A percentile compares a stretch with the other conserved stretches of the same genome.
These are phyloP conservation scores for Turnix velox DNA, from an alignment of 2,113 vertebrate species.

Conservation along the genomic window DNA sequence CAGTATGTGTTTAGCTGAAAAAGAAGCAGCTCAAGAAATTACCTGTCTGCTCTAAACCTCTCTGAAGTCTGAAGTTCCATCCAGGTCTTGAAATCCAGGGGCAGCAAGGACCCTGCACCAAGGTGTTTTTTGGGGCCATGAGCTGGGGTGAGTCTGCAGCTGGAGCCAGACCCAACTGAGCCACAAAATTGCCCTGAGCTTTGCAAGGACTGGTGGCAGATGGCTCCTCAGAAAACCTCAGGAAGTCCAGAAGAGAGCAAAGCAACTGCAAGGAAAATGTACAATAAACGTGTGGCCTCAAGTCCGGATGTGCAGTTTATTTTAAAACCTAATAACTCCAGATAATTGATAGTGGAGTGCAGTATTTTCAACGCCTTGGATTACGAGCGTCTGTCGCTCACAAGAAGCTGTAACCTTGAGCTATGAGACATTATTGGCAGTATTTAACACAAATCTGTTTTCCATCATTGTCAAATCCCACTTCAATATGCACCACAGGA, in stretches of 20 bases:
- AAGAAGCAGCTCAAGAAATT: not conserved
- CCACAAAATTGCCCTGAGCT: not conserved
- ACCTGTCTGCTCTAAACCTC: not conserved
- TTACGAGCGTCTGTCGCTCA: conserved; percentile 54
- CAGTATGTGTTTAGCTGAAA: not conserved
- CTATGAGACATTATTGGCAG: conserved; percentile 69
- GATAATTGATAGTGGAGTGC: conserved; percentile 56
- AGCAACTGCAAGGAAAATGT: not conserved
- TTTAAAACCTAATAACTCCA: conserved; percentile 49
- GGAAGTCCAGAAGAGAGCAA: not conserved
- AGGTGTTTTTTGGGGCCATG: fast-evolving
- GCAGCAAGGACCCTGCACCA: not conserved
- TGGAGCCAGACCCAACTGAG: not conserved
- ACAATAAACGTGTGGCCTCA: conserved; percentile 3
- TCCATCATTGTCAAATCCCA: conserved; percentile 73
- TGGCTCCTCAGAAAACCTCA: not conserved
- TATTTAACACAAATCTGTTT: conserved; percentile 75
- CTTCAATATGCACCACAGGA: conserved; percentile 69
- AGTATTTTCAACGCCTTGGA: conserved; percentile 35
- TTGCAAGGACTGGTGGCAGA: not conserved
- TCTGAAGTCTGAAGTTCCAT: not conserved
- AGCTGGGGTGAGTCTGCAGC: not conserved
- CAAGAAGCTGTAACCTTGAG: conserved; percentile 69
- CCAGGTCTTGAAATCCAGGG: not conserved
- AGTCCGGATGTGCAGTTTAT: not conserved